Evolutionary conservation across 2,797 vertebrate genomes (phyloP).

Genomic region (Melanotaenia nigrans): DNA sequence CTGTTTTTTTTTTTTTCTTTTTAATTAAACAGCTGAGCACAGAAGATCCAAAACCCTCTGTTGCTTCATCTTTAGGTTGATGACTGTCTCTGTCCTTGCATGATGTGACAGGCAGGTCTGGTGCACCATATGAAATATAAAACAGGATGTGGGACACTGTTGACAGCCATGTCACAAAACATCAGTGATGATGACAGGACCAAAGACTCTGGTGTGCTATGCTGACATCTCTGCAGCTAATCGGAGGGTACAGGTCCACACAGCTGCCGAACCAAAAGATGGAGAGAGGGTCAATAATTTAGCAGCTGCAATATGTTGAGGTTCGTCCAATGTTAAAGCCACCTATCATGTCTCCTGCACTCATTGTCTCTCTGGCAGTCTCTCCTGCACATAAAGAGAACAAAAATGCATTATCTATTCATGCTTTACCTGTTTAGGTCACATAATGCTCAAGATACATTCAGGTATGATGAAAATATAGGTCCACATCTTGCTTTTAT

Average conservation of each 20-base stretch:
- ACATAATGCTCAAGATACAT: neutral
- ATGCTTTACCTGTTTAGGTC: neutral
- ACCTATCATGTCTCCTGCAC: constrained; percentile 34
- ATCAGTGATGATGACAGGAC: constrained; percentile 82
- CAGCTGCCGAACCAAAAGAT: constrained; percentile 82
- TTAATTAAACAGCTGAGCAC: constrained; percentile 21
- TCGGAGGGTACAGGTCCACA: constrained; percentile 87
- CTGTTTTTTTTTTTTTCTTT: neutral
- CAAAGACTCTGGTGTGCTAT: constrained; percentile 76
- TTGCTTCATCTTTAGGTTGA: constrained; percentile 57
- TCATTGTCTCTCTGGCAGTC: constrained; percentile 27
- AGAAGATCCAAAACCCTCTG: constrained; percentile 24
- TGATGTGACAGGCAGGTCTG: constrained; percentile 74
- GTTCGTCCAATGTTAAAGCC: constrained; percentile 56
- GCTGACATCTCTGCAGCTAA: constrained; percentile 84
- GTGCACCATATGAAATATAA: constrained; percentile 80
- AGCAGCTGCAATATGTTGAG: constrained; percentile 84
- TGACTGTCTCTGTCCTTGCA: constrained; percentile 62
- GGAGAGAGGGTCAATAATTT: constrained; percentile 88
- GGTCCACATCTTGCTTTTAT: neutral
- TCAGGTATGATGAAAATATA: neutral
- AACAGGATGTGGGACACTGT: constrained; percentile 72
- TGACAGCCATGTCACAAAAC: constrained; percentile 83
- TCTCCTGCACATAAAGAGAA: constrained; percentile 12
- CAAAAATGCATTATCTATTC: constrained; percentile 21